Percentiles rank a stretch among this genome's conserved stretches.
These are phyloP conservation scores for Istiophorus platypterus DNA, from an alignment of 2,113 vertebrate genomes.

Conservation along the genomic window DNA sequence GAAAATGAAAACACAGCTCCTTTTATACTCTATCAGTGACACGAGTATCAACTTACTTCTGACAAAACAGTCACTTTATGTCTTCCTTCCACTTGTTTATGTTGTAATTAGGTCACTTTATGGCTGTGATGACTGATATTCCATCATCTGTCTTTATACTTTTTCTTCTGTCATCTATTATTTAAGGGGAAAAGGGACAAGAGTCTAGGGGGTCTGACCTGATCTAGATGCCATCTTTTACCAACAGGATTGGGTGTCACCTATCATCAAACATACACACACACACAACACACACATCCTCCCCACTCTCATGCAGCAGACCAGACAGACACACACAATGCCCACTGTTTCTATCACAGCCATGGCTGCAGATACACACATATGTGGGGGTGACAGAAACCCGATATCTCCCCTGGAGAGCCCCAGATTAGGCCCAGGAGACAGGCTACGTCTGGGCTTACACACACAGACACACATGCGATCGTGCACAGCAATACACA, in stretches of 20 bases:
- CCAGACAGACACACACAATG: slow-evolving; percentile 45
- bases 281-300: slow-evolving; percentile 3
- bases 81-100: slow-evolving; percentile 54
- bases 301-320: slow-evolving; percentile 24
- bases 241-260: slow-evolving; percentile 62
- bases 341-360: slow-evolving; percentile 60
- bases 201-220: slow-evolving; percentile 39
- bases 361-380: slow-evolving; percentile 51
- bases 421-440: slow-evolving; percentile 78
- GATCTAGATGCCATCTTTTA: slow-evolving; percentile 43
- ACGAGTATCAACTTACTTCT: slow-evolving; percentile 13
- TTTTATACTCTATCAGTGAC: background rate
- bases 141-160: slow-evolving; percentile 58
- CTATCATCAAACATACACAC: slow-evolving; percentile 47
- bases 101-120: slow-evolving; percentile 61
- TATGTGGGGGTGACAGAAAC: slow-evolving; percentile 69
- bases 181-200: slow-evolving; percentile 34
- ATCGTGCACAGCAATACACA: slow-evolving; percentile 43
- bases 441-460: slow-evolving; percentile 66
- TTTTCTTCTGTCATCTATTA: slow-evolving; percentile 57
- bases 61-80: slow-evolving; percentile 37
- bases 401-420: slow-evolving; percentile 64
- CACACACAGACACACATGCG: slow-evolving; percentile 55
- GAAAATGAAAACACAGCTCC: slow-evolving; percentile 23
- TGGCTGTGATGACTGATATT: slow-evolving; percentile 62